Evolutionary conservation across 2,888 invertebrate genomes (phyloP).

Genomic region (Lymantria dispar): DNA sequence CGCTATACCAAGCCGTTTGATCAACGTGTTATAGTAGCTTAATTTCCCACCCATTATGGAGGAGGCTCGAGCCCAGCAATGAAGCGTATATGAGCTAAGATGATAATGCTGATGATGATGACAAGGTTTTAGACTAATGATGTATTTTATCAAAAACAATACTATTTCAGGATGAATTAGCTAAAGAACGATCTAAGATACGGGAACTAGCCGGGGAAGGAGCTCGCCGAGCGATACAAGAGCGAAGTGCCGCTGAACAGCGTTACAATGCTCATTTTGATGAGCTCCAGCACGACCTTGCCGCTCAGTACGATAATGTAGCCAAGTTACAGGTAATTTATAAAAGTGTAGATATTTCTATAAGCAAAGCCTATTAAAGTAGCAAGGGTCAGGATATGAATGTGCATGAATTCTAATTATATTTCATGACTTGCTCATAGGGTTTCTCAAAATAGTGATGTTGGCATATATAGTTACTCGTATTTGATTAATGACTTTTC

Average conservation of each 20-base stretch:
- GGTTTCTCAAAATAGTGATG: too few relatives aligned
- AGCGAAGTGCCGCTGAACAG: slow-evolving; percentile 87
- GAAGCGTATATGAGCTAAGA: too few relatives aligned
- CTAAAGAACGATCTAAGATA: slow-evolving; percentile 88
- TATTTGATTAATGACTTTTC: too few relatives aligned
- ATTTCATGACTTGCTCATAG: too few relatives aligned
- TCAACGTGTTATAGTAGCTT: too few relatives aligned
- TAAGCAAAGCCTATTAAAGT: neutral
- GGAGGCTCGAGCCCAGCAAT: too few relatives aligned
- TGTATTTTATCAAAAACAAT: neutral
- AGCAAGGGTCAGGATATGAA: neutral
- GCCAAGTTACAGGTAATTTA: slow-evolving; percentile 85
- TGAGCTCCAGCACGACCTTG: slow-evolving; percentile 89
- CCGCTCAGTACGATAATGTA: slow-evolving; percentile 90
- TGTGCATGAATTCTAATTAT: too few relatives aligned
- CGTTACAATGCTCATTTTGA: slow-evolving; percentile 89
- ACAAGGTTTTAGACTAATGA: neutral
- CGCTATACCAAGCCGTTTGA: neutral
- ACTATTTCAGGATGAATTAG: slow-evolving; percentile 85
- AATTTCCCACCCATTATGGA: too few relatives aligned
- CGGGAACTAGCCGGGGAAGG: slow-evolving; percentile 90
- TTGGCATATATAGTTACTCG: too few relatives aligned
- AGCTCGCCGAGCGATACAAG: slow-evolving; percentile 86
- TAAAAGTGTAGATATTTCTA: neutral
- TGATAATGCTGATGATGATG: too few relatives aligned